Evolutionary conservation across 2,797 vertebrate genomes (phyloP).

Genomic region (Huso huso): DNA sequence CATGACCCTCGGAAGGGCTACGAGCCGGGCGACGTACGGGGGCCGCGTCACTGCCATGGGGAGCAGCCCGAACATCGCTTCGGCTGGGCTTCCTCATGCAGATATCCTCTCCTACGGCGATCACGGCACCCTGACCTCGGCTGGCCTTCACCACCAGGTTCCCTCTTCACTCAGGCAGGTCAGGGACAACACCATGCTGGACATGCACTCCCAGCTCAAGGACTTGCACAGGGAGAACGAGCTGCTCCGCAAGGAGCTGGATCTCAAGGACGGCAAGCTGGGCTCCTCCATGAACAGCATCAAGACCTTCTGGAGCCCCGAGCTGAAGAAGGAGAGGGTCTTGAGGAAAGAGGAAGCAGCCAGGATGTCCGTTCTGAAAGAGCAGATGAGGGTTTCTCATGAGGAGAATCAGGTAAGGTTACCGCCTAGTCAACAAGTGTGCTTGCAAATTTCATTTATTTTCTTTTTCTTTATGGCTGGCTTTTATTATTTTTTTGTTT

Average conservation of each 20-base stretch:
- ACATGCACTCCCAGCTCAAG: slow-evolving; percentile 90
- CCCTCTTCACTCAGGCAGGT: slow-evolving; percentile 91
- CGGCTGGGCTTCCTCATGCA: slow-evolving; percentile 83
- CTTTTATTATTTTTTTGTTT: neutral
- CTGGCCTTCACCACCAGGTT: slow-evolving; percentile 77
- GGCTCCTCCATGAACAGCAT: slow-evolving; percentile 98
- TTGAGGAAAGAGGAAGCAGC: slow-evolving; percentile 95
- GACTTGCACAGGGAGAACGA: slow-evolving; percentile 96
- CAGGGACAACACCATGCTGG: slow-evolving; percentile 82
- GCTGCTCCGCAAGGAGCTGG: slow-evolving; percentile 87
- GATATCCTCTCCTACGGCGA: slow-evolving; percentile 91
- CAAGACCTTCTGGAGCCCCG: slow-evolving; percentile 99
- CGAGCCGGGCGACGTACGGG: slow-evolving; percentile 86
- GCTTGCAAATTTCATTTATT: slow-evolving; percentile 6
- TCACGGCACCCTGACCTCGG: slow-evolving; percentile 79
- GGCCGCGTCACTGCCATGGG: slow-evolving; percentile 95
- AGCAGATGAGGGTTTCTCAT: slow-evolving; percentile 97
- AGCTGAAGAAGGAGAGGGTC: slow-evolving; percentile 94
- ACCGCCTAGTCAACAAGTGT: neutral
- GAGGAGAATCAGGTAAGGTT: slow-evolving; percentile 81
- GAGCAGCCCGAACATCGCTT: slow-evolving; percentile 95
- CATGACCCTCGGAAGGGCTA: slow-evolving; percentile 93
- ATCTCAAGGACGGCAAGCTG: slow-evolving; percentile 96
- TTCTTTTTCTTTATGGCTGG: slow-evolving; percentile 16
- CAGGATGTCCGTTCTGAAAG: slow-evolving; percentile 91